Evolutionary conservation across 2,797 vertebrate genomes (phyloP), one percentile per base, ranked within the genome.

Genomic region (Acanthurus tractus): DNA sequence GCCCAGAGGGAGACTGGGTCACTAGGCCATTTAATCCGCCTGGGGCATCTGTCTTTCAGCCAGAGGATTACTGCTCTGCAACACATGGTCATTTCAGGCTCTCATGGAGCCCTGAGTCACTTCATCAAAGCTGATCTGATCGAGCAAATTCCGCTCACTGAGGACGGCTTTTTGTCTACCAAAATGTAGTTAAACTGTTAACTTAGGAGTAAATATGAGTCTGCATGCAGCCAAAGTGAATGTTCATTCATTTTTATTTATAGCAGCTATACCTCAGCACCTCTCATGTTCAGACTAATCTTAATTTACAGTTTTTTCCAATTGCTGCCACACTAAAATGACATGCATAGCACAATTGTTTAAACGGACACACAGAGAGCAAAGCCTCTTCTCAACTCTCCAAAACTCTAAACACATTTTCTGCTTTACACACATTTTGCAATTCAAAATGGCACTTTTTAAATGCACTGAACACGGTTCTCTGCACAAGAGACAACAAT

Each of bases 31-130:
- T 4, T 86, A 84, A 90, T 87, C 85, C 57, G 9, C 11, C 36
- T 29, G 1, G 40, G 42, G 36, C 56, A 72, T 79, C 75, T 66
- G 83, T 80, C 29, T 59, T 58, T 65, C 25, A 73, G 48, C 29
- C 65, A 46, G 61, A 75, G 83, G 87, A 89, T 89, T 89, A 92
- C 46, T 15, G 49, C 58, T 44, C 49, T 49, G 10, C 1, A 59
- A 25, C 74, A 73, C 66, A 48, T 18, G 72, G 49, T 6, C 11
- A 4, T 40, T 34, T 18, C 64, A 25, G 22, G 29, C 42, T 65
- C 46, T 49, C 20, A 8, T 18, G 12, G 12, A 38, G 25, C 11
- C 34, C 64, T 74, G 79, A 36, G 13, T 77, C 36, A 10, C 58
- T 23, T 25, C 9, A 1, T 58, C 70, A 64, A 20, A 75, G 61